These are phyloP conservation scores for Ophthalmotilapia sp. DNA, from an alignment of 2,113 vertebrate genomes.

Conservation along the genomic window DNA sequence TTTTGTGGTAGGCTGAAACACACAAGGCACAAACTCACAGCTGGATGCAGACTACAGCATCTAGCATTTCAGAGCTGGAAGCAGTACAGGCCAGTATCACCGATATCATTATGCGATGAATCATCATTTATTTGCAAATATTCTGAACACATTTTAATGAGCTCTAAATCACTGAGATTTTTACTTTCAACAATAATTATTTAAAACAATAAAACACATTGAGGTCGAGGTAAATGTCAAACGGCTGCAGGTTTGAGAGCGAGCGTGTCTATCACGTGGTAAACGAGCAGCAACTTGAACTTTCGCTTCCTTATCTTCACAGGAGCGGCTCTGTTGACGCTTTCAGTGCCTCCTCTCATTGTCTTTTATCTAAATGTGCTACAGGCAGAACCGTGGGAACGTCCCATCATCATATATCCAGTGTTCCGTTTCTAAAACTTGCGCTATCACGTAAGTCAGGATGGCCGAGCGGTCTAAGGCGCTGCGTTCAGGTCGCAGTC, in stretches of 20 bases:
- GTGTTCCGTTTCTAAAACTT: fast-evolving
- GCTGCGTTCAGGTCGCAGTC: conserved; percentile 73
- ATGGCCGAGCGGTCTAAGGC: conserved; percentile 70
- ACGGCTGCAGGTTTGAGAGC: neutral
- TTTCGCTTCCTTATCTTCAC: neutral
- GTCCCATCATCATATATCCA: neutral
- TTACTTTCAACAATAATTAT: neutral
- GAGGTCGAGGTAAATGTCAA: neutral
- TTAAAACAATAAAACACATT: neutral
- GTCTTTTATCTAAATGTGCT: neutral
- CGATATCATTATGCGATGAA: neutral
- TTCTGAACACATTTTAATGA: neutral
- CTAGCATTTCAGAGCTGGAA: neutral
- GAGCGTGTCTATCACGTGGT: neutral
- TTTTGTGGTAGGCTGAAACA: neutral
- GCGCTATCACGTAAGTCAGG: fast-evolving
- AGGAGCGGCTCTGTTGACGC: neutral
- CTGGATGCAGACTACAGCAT: neutral
- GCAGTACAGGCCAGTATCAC: neutral
- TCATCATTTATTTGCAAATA: neutral
- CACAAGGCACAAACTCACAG: neutral
- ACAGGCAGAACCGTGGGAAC: no score
- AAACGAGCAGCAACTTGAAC: neutral
- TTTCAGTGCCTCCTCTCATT: neutral
- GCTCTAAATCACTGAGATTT: neutral